Evolutionary conservation across 2,888 invertebrate species (phyloP).

Genomic region (Troides oblongomaculatus): DNA sequence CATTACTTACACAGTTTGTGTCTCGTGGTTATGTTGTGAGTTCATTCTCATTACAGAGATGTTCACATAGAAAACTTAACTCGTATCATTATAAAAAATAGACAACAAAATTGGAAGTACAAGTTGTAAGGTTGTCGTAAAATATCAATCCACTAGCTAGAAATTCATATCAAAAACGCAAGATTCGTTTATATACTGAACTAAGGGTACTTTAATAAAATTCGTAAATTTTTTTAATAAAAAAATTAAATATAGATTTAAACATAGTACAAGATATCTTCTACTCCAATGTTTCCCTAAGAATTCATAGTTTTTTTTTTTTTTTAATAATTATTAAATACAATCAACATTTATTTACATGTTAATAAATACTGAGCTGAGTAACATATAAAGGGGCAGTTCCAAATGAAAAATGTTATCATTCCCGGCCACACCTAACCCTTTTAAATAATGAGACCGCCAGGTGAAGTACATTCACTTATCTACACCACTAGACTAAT

Average conservation of each 20-base stretch:
- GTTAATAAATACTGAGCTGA: constrained; percentile 12
- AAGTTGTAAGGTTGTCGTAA: too few species aligned
- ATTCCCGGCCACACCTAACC: constrained; percentile 20
- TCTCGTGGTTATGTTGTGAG: background rate
- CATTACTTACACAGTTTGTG: background rate
- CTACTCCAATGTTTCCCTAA: too few species aligned
- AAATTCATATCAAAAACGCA: too few species aligned
- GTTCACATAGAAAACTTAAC: background rate
- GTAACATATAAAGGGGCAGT: constrained; percentile 22
- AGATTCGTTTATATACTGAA: too few species aligned
- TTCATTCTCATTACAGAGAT: background rate
- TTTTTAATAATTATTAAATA: background rate
- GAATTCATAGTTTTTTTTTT: background rate
- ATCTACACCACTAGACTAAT: constrained; percentile 5
- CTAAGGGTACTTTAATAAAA: too few species aligned
- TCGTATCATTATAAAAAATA: background rate
- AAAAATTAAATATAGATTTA: too few species aligned
- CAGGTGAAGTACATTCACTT: constrained; percentile 3
- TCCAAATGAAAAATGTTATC: constrained; percentile 21
- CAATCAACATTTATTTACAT: constrained; percentile 4
- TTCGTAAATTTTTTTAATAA: too few species aligned
- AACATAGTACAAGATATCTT: too few species aligned
- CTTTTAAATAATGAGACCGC: constrained; percentile 20
- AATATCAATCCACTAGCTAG: too few species aligned
- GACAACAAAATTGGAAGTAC: too few species aligned